phyloP scores from a whole-genome alignment of 1,140 invertebrate genomes.

The Archegozetes longisetosus region DNA sequence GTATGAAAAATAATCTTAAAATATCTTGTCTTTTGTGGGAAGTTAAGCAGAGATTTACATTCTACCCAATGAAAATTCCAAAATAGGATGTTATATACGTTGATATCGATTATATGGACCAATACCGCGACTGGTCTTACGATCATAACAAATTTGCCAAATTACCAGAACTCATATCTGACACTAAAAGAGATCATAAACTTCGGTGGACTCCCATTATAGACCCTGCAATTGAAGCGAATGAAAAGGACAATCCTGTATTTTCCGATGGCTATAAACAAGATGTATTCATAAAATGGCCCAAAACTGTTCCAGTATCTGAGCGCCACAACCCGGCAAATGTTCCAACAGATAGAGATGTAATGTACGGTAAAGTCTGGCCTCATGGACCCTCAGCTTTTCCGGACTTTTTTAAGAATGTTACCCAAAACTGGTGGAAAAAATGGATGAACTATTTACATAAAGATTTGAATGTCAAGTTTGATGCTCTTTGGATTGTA shows the following conservation, averaged over 20 bases:
- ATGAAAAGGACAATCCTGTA: neutral
- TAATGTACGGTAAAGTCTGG: conserved; percentile 23
- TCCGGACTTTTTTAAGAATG: conserved; percentile 64
- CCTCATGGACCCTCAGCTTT: conserved; percentile 35
- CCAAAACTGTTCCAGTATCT: conserved; percentile 23
- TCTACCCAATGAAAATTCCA: neutral
- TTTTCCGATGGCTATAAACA: conserved; percentile 34
- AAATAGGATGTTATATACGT: conserved; percentile 55
- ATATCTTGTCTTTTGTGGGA: too few species aligned
- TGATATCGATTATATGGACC: conserved; percentile 83
- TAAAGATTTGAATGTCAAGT: conserved; percentile 26
- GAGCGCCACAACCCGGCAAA: neutral
- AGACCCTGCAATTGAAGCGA: conserved; percentile 1
- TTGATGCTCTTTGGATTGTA: conserved; percentile 21
- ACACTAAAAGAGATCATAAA: neutral
- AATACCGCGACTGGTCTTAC: conserved; percentile 62
- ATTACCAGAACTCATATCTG: neutral
- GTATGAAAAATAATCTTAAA: too few species aligned
- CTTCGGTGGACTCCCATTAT: neutral
- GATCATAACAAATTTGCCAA: conserved; percentile 2
- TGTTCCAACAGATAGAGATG: neutral
- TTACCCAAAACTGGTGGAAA: conserved; percentile 26
- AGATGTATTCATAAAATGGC: neutral
- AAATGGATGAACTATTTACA: conserved; percentile 27
- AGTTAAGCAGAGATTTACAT: neutral